Evolutionary conservation across 2,113 vertebrate species (phyloP).

Genomic region (Poicephalus meyeri): DNA sequence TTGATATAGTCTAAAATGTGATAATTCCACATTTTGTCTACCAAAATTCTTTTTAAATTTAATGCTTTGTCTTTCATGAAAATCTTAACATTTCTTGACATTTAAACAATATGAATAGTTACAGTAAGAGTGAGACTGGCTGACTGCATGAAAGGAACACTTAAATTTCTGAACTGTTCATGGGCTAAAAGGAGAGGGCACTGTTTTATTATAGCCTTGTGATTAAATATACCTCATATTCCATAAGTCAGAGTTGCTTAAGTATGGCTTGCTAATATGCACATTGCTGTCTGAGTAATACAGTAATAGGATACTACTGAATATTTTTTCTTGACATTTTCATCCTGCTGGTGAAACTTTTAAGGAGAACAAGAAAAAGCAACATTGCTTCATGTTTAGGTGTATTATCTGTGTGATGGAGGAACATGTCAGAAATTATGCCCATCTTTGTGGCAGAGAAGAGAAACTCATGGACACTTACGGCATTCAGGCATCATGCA

Average conservation of each 20-base stretch:
- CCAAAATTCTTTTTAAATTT: background rate
- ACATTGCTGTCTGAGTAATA: background rate
- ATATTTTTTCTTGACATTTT: background rate
- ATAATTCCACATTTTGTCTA: background rate
- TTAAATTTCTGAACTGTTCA: background rate
- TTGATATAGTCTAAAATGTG: background rate
- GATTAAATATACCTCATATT: background rate
- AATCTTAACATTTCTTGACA: background rate
- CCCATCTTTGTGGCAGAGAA: background rate
- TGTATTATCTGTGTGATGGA: background rate
- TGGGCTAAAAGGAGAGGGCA: background rate
- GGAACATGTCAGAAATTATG: background rate
- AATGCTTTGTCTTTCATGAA: background rate
- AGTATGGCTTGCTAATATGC: background rate
- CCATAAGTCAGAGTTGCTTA: background rate
- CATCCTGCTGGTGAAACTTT: background rate
- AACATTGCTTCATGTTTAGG: background rate
- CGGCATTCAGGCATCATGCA: slow-evolving; percentile 99
- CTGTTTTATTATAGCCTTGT: background rate
- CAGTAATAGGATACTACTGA: background rate
- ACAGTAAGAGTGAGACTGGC: background rate
- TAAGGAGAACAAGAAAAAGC: background rate
- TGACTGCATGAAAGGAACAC: background rate
- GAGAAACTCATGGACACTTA: slow-evolving; percentile 71
- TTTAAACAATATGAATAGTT: background rate